Percentiles rank a stretch among this genome's conserved stretches.
phyloP scores from a whole-genome alignment of 1,140 invertebrate genomes.

The Neodiprion virginianus region DNA sequence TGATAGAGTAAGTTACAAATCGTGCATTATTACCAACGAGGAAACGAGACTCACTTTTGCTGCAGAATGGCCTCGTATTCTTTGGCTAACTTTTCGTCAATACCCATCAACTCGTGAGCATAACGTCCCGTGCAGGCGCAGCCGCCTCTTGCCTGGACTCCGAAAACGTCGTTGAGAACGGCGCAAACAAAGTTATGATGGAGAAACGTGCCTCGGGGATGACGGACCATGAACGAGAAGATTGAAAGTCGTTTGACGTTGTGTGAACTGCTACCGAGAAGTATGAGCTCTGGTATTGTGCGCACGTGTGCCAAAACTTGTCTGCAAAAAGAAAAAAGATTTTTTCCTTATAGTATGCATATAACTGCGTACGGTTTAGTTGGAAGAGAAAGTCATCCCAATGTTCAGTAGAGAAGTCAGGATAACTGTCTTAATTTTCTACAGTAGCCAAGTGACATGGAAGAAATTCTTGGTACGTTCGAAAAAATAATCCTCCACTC shows the following conservation, averaged over 20 bases:
- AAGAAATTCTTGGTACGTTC: neutral
- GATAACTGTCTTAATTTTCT: neutral
- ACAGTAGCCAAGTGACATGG: no score
- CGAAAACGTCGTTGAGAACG: constrained; percentile 90
- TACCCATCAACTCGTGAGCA: constrained; percentile 84
- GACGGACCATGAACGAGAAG: constrained; percentile 86
- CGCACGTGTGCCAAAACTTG: constrained; percentile 77
- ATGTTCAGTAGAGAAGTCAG: no score
- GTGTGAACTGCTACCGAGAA: constrained; percentile 76
- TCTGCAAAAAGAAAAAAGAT: constrained; percentile 61
- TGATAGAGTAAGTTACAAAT: neutral
- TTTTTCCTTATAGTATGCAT: neutral
- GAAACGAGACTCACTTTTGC: constrained; percentile 67
- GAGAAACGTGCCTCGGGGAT: constrained; percentile 80
- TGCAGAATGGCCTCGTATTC: constrained; percentile 79
- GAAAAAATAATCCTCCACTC: neutral
- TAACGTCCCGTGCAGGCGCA: constrained; percentile 87
- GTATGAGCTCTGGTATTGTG: constrained; percentile 78
- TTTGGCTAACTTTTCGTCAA: constrained; percentile 76
- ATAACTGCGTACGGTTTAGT: neutral
- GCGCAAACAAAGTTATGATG: constrained; percentile 92
- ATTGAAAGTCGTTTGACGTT: constrained; percentile 76
- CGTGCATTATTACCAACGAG: constrained; percentile 15
- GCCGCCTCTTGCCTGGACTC: constrained; percentile 87
- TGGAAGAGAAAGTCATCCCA: neutral